Percentiles rank a stretch among this genome's conserved stretches.
phyloP scores from a whole-genome alignment of 2,113 vertebrate genomes.

The Alouatta palliata region DNA sequence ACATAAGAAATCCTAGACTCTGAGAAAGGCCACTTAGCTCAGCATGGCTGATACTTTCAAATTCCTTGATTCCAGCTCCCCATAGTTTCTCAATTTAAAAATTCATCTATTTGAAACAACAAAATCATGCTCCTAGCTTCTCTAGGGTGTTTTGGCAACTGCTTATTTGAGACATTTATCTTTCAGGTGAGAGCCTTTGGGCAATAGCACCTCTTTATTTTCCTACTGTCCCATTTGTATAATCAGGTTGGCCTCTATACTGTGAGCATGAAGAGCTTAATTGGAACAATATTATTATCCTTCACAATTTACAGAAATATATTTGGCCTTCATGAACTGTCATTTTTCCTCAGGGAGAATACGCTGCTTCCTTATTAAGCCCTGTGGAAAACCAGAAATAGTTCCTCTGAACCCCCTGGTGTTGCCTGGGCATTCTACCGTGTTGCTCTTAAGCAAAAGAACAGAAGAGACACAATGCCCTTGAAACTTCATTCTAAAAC shows the following conservation, averaged over 20 bases:
- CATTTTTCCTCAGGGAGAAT: constrained; percentile 71
- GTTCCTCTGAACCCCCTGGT: constrained; percentile 53
- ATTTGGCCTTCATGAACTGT: constrained; percentile 63
- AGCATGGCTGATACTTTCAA: constrained; percentile 55
- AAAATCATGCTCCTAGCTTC: constrained; percentile 51
- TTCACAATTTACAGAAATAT: constrained; percentile 72
- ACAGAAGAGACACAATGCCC: constrained; percentile 36
- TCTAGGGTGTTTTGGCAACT: neutral
- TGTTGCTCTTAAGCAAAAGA: constrained; percentile 50
- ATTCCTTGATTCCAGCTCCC: constrained; percentile 56
- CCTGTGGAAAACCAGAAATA: constrained; percentile 59
- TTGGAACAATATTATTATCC: constrained; percentile 64
- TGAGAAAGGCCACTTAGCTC: constrained; percentile 62
- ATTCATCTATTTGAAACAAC: constrained; percentile 60
- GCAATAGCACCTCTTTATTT: constrained; percentile 59
- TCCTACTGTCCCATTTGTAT: constrained; percentile 64
- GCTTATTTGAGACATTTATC: constrained; percentile 55
- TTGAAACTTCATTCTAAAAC: constrained; percentile 35
- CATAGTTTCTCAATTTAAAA: constrained; percentile 57
- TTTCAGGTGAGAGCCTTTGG: constrained; percentile 41
- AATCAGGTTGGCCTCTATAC: constrained; percentile 65
- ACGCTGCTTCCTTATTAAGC: constrained; percentile 52
- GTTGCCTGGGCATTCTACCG: neutral
- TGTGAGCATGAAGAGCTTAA: constrained; percentile 60
- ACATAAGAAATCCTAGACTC: constrained; percentile 69